Evolutionary conservation across 2,888 invertebrate species (phyloP).

Genomic region (Noctua comes): DNA sequence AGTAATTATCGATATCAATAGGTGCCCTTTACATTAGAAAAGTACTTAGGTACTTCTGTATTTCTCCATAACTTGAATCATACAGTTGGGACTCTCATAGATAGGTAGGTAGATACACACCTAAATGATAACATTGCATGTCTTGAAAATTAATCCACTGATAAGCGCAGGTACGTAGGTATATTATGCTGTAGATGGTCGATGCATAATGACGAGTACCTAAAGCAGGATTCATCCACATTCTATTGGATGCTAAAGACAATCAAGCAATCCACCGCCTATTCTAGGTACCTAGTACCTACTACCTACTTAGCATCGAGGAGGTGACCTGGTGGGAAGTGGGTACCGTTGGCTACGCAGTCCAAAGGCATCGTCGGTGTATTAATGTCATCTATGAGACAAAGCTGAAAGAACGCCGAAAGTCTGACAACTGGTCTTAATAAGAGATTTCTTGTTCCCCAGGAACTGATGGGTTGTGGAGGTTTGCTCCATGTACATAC

Average conservation of each 20-base stretch:
- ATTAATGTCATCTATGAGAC: too few relatives aligned
- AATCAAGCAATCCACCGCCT: not conserved
- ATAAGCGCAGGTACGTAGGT: not conserved
- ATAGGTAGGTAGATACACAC: not conserved
- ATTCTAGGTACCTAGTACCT: not conserved
- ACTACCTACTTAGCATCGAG: not conserved
- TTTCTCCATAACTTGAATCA: not conserved
- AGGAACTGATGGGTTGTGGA: not conserved
- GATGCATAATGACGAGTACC: not conserved
- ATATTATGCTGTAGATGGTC: not conserved
- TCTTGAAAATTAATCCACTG: slow-evolving; percentile 2
- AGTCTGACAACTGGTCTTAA: too few relatives aligned
- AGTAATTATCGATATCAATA: not conserved
- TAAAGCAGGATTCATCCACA: not conserved
- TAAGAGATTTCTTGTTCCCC: too few relatives aligned
- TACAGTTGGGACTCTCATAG: not conserved
- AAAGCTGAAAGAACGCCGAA: not conserved
- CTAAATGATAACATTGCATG: not conserved
- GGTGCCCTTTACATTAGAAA: not conserved
- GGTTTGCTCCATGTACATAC: not conserved
- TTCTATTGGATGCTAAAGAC: not conserved
- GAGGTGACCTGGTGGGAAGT: not conserved
- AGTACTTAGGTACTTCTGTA: not conserved
- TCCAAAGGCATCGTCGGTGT: too few relatives aligned
- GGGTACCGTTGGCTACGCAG: too few relatives aligned